These are phyloP conservation scores for Meandrusa payeni DNA, from an alignment of 2,888 invertebrate species.

Conservation along the genomic window DNA sequence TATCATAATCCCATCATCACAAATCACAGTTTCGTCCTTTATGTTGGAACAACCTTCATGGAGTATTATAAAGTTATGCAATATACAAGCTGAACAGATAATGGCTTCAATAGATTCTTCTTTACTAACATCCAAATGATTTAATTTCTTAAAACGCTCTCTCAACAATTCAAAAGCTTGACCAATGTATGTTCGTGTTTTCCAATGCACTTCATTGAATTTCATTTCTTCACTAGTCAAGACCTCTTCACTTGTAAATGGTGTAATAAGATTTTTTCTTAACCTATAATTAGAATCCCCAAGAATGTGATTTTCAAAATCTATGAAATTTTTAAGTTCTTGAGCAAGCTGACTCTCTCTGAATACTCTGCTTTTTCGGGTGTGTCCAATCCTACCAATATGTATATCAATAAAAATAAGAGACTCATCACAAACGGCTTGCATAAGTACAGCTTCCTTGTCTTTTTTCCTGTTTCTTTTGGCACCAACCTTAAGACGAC, in stretches of 20 bases:
- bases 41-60: constrained; percentile 61
- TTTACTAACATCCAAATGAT: constrained; percentile 55
- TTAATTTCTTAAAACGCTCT: constrained; percentile 61
- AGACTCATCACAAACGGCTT: constrained; percentile 71
- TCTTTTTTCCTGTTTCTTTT: constrained; percentile 48
- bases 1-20: constrained; percentile 61
- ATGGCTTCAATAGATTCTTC: constrained; percentile 51
- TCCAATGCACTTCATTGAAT: constrained; percentile 69
- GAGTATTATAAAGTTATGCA: constrained; percentile 67
- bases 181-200: constrained; percentile 58
- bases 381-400: constrained; percentile 55
- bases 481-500: constrained; percentile 57
- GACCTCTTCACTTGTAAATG: constrained; percentile 63
- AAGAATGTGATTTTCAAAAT: constrained; percentile 68
- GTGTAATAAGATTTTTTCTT: constrained; percentile 61
- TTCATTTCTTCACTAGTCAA: constrained; percentile 70
- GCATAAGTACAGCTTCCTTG: constrained; percentile 54
- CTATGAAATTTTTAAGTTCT: constrained; percentile 58
- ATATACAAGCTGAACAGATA: constrained; percentile 59
- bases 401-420: constrained; percentile 62
- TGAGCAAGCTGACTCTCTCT: constrained; percentile 55
- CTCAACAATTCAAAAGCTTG: constrained; percentile 64
- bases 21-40: constrained; percentile 56
- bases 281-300: constrained; percentile 66
- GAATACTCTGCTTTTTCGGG: constrained; percentile 58